Conservation (phyloP, 2,113 vertebrate species). For the Lagopus muta region DNA sequence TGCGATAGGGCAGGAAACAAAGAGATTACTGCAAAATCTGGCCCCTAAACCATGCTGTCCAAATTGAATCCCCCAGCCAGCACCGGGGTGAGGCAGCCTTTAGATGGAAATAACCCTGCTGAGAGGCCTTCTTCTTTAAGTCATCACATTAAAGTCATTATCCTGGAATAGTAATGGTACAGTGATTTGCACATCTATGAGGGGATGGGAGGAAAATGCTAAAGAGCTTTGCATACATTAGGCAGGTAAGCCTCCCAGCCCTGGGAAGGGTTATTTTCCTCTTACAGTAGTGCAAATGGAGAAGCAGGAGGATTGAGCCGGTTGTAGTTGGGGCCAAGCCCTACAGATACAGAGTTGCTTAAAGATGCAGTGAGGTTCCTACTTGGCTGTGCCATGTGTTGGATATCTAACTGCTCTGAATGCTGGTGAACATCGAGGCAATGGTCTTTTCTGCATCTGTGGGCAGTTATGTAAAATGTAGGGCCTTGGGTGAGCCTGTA, state of each 20-base stretch:
- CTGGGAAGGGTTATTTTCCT: background rate
- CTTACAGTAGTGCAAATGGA: constrained; percentile 60
- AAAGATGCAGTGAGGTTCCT: constrained; percentile 28
- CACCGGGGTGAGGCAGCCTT: background rate
- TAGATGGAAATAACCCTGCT: background rate
- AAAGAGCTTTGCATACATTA: constrained; percentile 61
- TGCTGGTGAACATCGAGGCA: background rate
- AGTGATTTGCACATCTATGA: constrained; percentile 54
- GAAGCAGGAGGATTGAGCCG: background rate
- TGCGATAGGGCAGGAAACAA: background rate
- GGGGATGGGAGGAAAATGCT: constrained; percentile 23
- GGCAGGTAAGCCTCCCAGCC: background rate
- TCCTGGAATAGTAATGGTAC: background rate
- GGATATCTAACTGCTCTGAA: constrained; percentile 16
- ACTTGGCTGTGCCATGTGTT: background rate
- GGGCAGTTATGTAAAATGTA: background rate
- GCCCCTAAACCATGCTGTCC: background rate
- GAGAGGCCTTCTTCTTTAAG: constrained; percentile 22
- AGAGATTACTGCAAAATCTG: background rate
- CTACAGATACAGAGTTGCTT: background rate
- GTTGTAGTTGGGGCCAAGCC: background rate
- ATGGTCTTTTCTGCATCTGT: background rate
- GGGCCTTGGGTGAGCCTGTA: background rate
- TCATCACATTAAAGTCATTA: constrained; percentile 52
- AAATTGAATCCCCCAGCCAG: constrained; percentile 4